Conservation (phyloP, 2,888 invertebrate species). For the Drosophila cognata region DNA sequence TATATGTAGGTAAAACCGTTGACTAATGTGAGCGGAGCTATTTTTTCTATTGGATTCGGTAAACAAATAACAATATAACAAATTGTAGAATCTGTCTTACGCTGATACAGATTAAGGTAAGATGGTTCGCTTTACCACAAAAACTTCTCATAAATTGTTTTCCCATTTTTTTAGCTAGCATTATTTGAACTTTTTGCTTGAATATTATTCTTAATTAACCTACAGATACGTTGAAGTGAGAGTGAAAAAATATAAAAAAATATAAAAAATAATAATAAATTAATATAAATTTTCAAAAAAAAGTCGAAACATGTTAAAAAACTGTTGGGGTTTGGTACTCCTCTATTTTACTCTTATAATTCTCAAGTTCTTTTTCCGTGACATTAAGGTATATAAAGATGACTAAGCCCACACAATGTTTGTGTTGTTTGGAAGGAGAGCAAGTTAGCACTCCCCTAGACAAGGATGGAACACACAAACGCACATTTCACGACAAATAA, state of each 20-base stretch:
- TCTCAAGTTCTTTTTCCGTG: conserved; percentile 72
- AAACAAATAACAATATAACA: not conserved
- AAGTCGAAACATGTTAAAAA: not conserved
- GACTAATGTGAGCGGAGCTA: not conserved
- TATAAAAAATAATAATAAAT: not conserved
- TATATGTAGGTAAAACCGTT: not conserved
- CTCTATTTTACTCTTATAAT: conserved; percentile 44
- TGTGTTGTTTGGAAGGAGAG: conserved; percentile 99
- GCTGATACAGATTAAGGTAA: not conserved
- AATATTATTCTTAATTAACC: not conserved
- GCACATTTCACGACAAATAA: conserved; percentile 14
- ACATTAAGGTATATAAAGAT: conserved; percentile 22
- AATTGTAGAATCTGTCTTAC: not conserved
- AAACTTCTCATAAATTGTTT: not conserved
- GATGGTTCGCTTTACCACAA: not conserved
- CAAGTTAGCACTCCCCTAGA: conserved; percentile 98
- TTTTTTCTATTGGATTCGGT: not conserved
- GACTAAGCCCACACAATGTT: fast-evolving
- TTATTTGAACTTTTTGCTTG: not conserved
- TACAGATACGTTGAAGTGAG: not conserved
- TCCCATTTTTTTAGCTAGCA: not conserved
- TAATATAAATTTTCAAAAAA: not conserved
- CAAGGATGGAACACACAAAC: conserved; percentile 93
- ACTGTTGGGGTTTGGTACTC: not conserved
- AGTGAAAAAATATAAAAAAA: not conserved